Conservation (phyloP, 2,888 invertebrate species). For the Trimorus sp. region DNA sequence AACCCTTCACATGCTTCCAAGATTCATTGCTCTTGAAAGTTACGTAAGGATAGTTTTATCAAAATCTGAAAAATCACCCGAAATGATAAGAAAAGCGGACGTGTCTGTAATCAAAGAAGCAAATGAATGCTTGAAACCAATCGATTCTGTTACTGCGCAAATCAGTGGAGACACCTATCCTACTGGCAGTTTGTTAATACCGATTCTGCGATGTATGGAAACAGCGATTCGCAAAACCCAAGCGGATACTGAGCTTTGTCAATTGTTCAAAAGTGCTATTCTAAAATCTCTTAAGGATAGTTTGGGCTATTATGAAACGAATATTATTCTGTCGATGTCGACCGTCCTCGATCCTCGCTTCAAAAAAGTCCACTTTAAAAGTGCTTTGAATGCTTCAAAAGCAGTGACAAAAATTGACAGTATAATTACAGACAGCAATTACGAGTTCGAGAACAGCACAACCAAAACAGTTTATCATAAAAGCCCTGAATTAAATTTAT, state of each 20-base stretch:
- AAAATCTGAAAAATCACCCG: no score
- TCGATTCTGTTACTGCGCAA: no score
- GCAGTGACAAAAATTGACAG: slow-evolving; percentile 13
- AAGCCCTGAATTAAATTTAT: slow-evolving; percentile 3
- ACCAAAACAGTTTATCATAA: not conserved
- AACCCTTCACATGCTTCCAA: slow-evolving; percentile 10
- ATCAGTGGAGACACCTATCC: no score
- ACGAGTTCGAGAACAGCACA: not conserved
- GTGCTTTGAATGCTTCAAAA: slow-evolving; percentile 20
- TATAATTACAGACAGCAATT: not conserved
- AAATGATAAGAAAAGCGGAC: no score
- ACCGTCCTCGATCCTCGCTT: slow-evolving; percentile 66
- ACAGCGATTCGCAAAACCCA: not conserved
- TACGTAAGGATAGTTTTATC: no score
- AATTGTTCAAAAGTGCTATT: slow-evolving; percentile 5
- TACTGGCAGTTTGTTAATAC: no score
- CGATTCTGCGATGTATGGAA: slow-evolving; percentile 10
- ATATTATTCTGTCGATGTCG: slow-evolving; percentile 49
- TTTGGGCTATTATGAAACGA: slow-evolving; percentile 58
- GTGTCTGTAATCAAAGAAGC: no score
- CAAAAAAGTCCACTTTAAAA: slow-evolving; percentile 65
- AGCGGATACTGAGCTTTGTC: not conserved
- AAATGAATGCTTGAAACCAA: no score
- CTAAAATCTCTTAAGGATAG: slow-evolving; percentile 35
- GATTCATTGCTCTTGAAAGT: no score